Evolutionary conservation across 2,888 invertebrate genomes (phyloP).

Genomic region (Eilema sororculum): DNA sequence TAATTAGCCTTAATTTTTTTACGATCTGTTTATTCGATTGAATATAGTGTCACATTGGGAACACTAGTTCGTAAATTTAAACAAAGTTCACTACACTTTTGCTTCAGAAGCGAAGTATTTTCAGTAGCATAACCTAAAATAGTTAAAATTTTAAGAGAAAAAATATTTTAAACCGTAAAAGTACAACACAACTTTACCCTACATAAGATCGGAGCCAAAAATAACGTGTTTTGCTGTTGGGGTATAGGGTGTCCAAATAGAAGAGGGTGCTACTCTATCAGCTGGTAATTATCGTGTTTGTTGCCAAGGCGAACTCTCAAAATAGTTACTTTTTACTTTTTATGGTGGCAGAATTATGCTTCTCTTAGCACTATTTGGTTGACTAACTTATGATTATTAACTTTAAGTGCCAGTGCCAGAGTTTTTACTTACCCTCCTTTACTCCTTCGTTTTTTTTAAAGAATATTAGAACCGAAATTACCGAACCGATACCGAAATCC

Average conservation of each 20-base stretch:
- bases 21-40: slow-evolving; percentile 11
- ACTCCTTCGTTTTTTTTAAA: too few species aligned
- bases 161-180: not conserved
- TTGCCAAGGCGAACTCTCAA: slow-evolving; percentile 13
- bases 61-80: not conserved
- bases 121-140: not conserved
- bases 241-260: not conserved
- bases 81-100: not conserved
- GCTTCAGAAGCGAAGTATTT: not conserved
- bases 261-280: slow-evolving; percentile 4
- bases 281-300: slow-evolving; percentile 8
- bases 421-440: not conserved
- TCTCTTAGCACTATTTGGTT: not conserved
- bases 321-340: not conserved
- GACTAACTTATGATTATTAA: not conserved
- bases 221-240: not conserved
- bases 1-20: slow-evolving; percentile 13
- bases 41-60: slow-evolving; percentile 13
- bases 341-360: not conserved
- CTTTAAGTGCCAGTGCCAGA: not conserved
- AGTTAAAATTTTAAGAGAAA: not conserved
- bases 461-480: too few species aligned
- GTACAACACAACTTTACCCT: not conserved
- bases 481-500: too few species aligned
- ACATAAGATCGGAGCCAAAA: not conserved